A percentile compares a stretch with the other conserved stretches of the same genome.
phyloP scores from a whole-genome alignment of 2,888 invertebrate species.

The Drosophila neotestacea region DNA sequence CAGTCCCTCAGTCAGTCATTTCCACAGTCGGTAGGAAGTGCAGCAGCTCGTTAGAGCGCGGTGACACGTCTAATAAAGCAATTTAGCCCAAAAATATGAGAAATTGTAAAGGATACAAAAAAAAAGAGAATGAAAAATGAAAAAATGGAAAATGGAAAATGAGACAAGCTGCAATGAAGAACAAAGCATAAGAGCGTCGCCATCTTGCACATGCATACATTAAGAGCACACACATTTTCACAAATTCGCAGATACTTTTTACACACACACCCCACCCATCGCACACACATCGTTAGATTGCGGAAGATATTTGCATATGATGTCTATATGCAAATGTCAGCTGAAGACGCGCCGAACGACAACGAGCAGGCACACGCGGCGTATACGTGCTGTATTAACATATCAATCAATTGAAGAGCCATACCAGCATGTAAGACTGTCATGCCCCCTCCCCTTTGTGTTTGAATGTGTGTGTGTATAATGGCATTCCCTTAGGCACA shows the following conservation, averaged over 20 bases:
- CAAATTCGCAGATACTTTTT: conserved; percentile 77
- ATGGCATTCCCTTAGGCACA: conserved; percentile 30
- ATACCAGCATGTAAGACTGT: conserved; percentile 9
- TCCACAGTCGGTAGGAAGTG: conserved; percentile 8
- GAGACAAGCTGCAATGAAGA: conserved; percentile 63
- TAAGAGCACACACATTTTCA: conserved; percentile 45
- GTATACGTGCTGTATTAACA: conserved; percentile 74
- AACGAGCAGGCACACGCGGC: conserved; percentile 42
- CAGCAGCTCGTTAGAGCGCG: conserved; percentile 40
- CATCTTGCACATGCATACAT: conserved; percentile 65
- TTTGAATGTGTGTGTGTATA: not conserved
- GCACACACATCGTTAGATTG: conserved; percentile 61
- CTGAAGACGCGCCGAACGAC: conserved; percentile 18
- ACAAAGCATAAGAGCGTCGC: conserved; percentile 38
- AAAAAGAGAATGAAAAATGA: conserved; percentile 35
- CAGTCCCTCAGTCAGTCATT: not conserved
- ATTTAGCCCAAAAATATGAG: conserved; percentile 39
- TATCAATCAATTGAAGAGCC: conserved; percentile 72
- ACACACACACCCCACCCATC: conserved; percentile 14
- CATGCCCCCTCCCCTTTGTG: not conserved
- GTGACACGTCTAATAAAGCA: conserved; percentile 59
- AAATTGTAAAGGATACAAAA: conserved; percentile 9
- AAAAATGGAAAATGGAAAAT: conserved; percentile 58
- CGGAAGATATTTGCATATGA: conserved; percentile 78
- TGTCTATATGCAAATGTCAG: conserved; percentile 78